Evolutionary conservation across 2,113 vertebrate genomes (phyloP).

Genomic region (Rhynchomys soricoides): DNA sequence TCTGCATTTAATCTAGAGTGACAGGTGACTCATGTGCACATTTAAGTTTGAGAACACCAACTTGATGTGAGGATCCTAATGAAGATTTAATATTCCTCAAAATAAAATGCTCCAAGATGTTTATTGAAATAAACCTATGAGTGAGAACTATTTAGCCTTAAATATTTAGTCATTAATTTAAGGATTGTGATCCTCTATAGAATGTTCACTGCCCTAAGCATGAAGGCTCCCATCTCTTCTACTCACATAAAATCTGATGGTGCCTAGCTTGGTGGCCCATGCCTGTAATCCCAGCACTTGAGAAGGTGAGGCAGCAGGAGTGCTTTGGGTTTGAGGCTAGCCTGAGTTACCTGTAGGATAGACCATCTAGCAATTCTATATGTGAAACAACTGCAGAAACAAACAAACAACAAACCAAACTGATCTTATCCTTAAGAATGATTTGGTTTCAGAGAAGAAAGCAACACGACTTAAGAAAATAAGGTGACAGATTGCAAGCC

Average conservation of each 20-base stretch:
- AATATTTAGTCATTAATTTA: background rate
- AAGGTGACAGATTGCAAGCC: background rate
- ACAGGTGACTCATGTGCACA: background rate
- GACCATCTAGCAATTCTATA: background rate
- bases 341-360: background rate
- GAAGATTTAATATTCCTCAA: background rate
- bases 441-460: background rate
- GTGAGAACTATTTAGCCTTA: slow-evolving; percentile 24
- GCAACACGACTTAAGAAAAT: background rate
- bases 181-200: background rate
- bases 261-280: no score
- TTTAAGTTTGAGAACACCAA: background rate
- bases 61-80: background rate
- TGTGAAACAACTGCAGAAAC: background rate
- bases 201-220: background rate
- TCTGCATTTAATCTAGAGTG: background rate
- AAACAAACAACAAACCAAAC: background rate
- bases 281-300: background rate
- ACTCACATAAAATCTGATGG: background rate
- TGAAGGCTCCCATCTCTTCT: background rate
- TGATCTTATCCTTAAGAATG: background rate
- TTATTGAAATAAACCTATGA: background rate
- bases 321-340: background rate
- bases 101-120: background rate
- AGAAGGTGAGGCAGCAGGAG: background rate